Base-by-base conservation (phyloP, 2,113 vertebrate genomes). In the Pristiophorus japonicus region DNA sequence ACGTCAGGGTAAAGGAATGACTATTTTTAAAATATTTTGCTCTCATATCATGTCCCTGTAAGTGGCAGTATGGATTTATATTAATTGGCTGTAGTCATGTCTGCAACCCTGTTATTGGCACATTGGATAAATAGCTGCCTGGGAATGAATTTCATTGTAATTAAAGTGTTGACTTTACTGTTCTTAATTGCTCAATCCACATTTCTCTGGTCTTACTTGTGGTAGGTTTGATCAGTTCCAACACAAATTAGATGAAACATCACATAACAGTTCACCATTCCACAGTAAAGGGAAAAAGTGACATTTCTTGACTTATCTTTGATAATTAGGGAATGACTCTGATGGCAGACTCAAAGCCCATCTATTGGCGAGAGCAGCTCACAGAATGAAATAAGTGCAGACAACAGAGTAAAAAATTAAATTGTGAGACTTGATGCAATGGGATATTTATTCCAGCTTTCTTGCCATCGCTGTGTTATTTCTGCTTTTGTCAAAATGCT, bases 121-220 rank as follows among this genome's bases (percentile, higher is more conserved):
- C 88, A n/a, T 92, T 92, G 59, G 59, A 22, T 63, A 63, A 92
- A 5, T 63, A 92, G 88, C 16, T 38, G 34, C 30, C 59, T 65
- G 59, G 59, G 30, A 38, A 63, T 63, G 16, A 92, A 65, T 63
- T 10, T 63, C 88, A 91, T 91, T 20, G n/a, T 62, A 90, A 62
- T 92, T 92, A 92, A 65, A 92, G 59, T 81, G n/a, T 18, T 92
- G 34, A 63, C 88, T 63, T 92, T 92, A 91, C 24, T n/a, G 55
- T 91, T 62, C 87, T n/a, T 34, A 91, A 63, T 63, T 92, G 88
- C 59, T 63, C 62, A 0, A 27, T 88, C 51, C 22, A 55, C 14
- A 30, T 34, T 55, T 55, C 10, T 88, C 85, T 38, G 14, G n/a
- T 38, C 88, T 38, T 92, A 38, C 65, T 65, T 92, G 88, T 92